Evolutionary conservation across 2,797 vertebrate genomes (phyloP).

Genomic region (Distichodus sexfasciatus): DNA sequence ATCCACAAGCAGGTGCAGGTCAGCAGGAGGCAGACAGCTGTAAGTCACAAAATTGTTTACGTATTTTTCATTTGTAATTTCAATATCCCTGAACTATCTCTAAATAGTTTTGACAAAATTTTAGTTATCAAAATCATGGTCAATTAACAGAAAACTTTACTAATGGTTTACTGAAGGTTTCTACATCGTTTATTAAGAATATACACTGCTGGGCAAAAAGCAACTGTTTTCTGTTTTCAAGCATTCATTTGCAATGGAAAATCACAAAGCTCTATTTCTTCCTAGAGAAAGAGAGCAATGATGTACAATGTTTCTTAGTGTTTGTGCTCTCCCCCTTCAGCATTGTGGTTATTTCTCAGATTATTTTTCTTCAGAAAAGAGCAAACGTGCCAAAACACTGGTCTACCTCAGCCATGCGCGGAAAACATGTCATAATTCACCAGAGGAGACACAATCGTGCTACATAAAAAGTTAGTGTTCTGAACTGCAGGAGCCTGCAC

Average conservation of each 20-base stretch:
- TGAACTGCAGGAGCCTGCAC: not conserved
- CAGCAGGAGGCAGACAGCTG: not conserved
- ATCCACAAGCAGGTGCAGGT: not conserved
- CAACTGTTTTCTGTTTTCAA: not conserved
- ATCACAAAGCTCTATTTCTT: not conserved
- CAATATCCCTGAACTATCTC: too few relatives aligned
- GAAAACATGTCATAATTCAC: slow-evolving; percentile 39
- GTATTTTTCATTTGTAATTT: too few relatives aligned
- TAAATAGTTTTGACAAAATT: too few relatives aligned
- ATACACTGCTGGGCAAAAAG: too few relatives aligned
- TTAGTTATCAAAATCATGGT: too few relatives aligned
- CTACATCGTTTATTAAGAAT: too few relatives aligned
- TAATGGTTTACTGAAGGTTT: too few relatives aligned
- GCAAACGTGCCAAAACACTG: slow-evolving; percentile 20
- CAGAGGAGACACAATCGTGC: slow-evolving; percentile 33
- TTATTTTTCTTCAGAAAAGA: slow-evolving; percentile 16
- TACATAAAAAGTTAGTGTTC: slow-evolving; percentile 3
- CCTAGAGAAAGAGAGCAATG: slow-evolving; percentile 24
- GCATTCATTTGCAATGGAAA: not conserved
- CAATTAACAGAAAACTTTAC: too few relatives aligned
- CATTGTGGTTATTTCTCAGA: slow-evolving; percentile 35
- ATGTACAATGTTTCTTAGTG: slow-evolving; percentile 27
- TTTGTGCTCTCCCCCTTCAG: slow-evolving; percentile 28
- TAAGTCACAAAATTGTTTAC: not conserved
- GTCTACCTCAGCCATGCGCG: slow-evolving; percentile 16